Evolutionary conservation across 2,888 invertebrate genomes (phyloP).

Genomic region (Odiellus spinosus): DNA sequence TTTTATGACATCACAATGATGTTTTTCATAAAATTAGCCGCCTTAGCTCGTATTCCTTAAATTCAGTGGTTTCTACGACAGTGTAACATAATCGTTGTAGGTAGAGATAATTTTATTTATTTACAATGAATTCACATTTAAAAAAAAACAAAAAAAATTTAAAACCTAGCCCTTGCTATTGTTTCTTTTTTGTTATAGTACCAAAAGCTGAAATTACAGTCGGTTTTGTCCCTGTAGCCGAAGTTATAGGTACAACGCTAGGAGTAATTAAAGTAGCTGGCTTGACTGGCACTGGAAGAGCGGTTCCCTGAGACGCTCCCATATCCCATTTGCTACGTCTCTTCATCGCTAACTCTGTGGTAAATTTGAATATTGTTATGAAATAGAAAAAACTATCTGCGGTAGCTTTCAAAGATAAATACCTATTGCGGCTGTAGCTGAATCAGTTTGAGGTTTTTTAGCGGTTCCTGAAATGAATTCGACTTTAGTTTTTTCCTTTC

Average conservation of each 20-base stretch:
- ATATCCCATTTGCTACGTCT: slow-evolving; percentile 70
- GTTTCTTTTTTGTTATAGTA: slow-evolving; percentile 50
- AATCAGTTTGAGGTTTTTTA: slow-evolving; percentile 23
- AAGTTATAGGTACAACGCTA: slow-evolving; percentile 48
- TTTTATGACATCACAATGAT: too few relatives aligned
- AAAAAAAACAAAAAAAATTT: too few relatives aligned
- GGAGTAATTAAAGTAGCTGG: slow-evolving; percentile 30
- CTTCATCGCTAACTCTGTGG: too few relatives aligned
- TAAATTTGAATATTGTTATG: background rate
- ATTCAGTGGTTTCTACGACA: too few relatives aligned
- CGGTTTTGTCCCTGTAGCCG: slow-evolving; percentile 73
- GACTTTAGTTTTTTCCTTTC: slow-evolving; percentile 65
- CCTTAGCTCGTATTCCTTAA: too few relatives aligned
- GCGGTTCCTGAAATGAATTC: slow-evolving; percentile 57
- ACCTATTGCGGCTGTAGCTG: slow-evolving; percentile 5
- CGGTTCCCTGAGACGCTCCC: slow-evolving; percentile 18
- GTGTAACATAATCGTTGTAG: too few relatives aligned
- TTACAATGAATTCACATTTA: too few relatives aligned
- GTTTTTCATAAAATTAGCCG: too few relatives aligned
- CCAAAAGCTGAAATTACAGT: slow-evolving; percentile 88
- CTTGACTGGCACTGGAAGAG: slow-evolving; percentile 11
- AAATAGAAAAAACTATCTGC: background rate
- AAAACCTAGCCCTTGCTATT: too few relatives aligned
- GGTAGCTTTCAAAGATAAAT: background rate
- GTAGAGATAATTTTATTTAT: too few relatives aligned